These are phyloP conservation scores for Melospiza georgiana DNA, from an alignment of 2,113 vertebrate genomes.

Conservation along the genomic window DNA sequence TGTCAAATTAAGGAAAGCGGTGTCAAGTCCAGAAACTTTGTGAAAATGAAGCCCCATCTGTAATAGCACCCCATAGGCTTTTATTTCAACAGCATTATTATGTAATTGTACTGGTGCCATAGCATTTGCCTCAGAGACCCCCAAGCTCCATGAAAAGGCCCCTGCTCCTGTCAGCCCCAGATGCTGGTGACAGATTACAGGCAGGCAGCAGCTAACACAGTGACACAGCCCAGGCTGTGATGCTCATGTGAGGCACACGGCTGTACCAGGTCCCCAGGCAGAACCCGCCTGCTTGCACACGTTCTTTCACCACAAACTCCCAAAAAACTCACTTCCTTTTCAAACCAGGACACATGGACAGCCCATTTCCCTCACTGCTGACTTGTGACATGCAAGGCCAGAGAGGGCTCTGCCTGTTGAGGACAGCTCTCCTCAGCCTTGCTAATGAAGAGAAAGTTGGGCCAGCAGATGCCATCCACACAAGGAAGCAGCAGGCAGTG, in stretches of 20 bases:
- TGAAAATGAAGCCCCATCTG: slow-evolving; percentile 27
- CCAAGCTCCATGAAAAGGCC: background rate
- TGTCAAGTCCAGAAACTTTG: slow-evolving; percentile 20
- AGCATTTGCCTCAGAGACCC: background rate
- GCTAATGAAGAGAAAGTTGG: background rate
- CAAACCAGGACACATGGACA: background rate
- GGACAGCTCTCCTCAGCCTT: background rate
- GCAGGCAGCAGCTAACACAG: background rate
- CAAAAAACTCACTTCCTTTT: too few relatives aligned
- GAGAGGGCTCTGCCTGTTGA: too few relatives aligned
- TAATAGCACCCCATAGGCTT: background rate
- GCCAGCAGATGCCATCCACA: background rate
- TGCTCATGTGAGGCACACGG: fast-evolving
- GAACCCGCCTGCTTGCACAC: background rate
- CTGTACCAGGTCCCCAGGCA: fast-evolving
- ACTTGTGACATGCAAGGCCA: background rate
- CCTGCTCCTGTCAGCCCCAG: background rate
- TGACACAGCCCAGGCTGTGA: too few relatives aligned
- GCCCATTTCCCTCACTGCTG: background rate
- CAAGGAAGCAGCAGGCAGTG: background rate
- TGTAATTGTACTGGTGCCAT: background rate
- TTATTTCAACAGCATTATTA: background rate
- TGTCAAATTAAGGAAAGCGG: slow-evolving; percentile 45
- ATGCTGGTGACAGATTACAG: fast-evolving
- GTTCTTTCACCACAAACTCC: too few relatives aligned